Percentiles rank a stretch among this genome's conserved stretches.
Evolutionary conservation across 2,888 invertebrate genomes (phyloP).

Genomic region (Dicyrtomina minuta): DNA sequence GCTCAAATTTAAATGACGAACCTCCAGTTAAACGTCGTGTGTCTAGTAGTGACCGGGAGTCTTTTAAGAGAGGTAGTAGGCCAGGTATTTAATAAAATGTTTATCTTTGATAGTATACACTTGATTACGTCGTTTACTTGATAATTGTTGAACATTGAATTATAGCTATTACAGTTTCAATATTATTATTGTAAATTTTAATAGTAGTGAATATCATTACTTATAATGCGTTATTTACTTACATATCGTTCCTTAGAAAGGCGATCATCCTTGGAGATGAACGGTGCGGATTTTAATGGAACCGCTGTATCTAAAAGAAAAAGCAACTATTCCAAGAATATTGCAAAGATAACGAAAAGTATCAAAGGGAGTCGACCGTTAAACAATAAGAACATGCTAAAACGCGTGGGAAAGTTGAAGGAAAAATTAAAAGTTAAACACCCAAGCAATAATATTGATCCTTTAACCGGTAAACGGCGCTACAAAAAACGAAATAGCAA

Average conservation of each 20-base stretch:
- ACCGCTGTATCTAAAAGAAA: neutral
- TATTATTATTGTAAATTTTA: neutral
- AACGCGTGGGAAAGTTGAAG: constrained; percentile 9
- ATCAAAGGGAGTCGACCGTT: neutral
- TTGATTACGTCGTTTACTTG: no score
- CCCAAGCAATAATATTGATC: constrained; percentile 22
- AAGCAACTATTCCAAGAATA: neutral
- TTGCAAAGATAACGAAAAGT: constrained; percentile 9
- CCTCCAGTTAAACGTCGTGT: constrained; percentile 9
- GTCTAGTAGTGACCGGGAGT: neutral
- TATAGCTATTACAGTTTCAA: no score
- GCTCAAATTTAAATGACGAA: neutral
- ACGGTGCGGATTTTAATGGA: neutral
- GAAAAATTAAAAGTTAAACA: constrained; percentile 3
- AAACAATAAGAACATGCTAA: constrained; percentile 11
- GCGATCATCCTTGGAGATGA: neutral
- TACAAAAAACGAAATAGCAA: constrained; percentile 11
- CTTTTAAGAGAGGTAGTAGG: no score
- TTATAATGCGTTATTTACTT: neutral
- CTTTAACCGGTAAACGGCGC: constrained; percentile 14
- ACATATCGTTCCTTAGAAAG: neutral
- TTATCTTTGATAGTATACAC: no score
- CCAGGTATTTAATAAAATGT: no score
- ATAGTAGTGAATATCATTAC: neutral
- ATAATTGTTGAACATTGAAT: no score